Conservation (phyloP, 1,140 invertebrate species). For the Daktulosphaira vitifoliae region DNA sequence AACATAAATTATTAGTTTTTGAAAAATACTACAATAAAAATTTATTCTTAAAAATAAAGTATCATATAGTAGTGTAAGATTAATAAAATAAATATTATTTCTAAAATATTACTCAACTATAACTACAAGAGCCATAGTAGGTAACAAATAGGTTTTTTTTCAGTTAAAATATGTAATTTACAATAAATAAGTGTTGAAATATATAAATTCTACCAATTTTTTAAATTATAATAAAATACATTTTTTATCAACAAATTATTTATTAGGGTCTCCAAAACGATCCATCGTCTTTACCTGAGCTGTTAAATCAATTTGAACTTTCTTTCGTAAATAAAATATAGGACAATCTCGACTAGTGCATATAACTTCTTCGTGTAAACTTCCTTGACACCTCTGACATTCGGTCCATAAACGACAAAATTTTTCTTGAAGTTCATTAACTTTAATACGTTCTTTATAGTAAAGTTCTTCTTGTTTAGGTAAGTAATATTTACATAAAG, state of each 20-base stretch:
- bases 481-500: slow-evolving; percentile 79
- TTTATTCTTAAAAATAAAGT: no score
- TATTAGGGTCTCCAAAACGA: slow-evolving; percentile 63
- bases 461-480: slow-evolving; percentile 74
- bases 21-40: no score
- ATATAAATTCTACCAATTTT: no score
- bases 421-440: slow-evolving; percentile 71
- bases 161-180: no score
- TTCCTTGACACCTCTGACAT: slow-evolving; percentile 97
- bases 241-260: slow-evolving; percentile 6
- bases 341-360: slow-evolving; percentile 98
- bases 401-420: slow-evolving; percentile 93
- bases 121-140: no score
- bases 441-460: slow-evolving; percentile 57
- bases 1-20: no score
- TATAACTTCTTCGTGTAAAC: slow-evolving; percentile 94
- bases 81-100: no score
- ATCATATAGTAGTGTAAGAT: no score
- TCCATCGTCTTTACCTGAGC: slow-evolving; percentile 74
- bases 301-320: slow-evolving; percentile 91
- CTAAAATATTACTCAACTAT: no score
- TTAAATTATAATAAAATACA: neutral
- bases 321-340: slow-evolving; percentile 99
- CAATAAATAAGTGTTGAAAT: no score
- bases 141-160: no score